Evolutionary conservation across 1,140 invertebrate species (phyloP), one percentile per base, ranked within the genome.

Genomic region (Agrypnia vestita): DNA sequence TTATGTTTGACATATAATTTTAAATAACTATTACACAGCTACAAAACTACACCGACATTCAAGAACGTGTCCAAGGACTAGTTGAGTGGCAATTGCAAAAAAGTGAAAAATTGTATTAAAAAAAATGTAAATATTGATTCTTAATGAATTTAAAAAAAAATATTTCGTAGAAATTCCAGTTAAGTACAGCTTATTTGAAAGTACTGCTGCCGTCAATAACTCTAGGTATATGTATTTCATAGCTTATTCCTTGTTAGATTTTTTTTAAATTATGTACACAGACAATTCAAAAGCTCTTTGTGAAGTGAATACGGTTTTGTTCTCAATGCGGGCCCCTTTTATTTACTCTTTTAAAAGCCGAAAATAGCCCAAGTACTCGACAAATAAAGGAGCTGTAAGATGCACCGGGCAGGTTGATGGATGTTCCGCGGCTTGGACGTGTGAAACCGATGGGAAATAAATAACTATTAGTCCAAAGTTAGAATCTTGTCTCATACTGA

Each of bases 391-490:
- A 11, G 9, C 4, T 51, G 8, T 9, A 9, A 51, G 49, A 21
- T 8, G 25, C 25, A 8, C 13, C 59, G 19, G 10, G 25, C 59
- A 25, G 25, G 43, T n/a, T 53, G 67, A 53, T 71, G 17, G 17
- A 71, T 53, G 46, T 11, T 15, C 67, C 46, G 8, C 15, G 11
- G 44, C 6, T 19, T 71, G 64, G 17, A 71, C 15, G 21, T 25
- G 67, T 71, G 67, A 51, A 71, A 71, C 49, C 47, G 67, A 35
- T 17, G 19, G 19, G 49, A 67, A 71, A 49, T 71, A 71, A 67
- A 15, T 47, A 25, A 15, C 9, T 71, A 49, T 25, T 64, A 59
- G 55, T 59, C 15, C 53, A 35, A 25, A 67, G 67, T 51, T 49
- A 53, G n/a, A 71, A 71, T 71, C 67, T 51, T 71, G 67, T 71